A percentile compares a stretch with the other conserved stretches of the same genome.
Conservation (phyloP, 1,140 invertebrate genomes). For the Platorchestia sp. region DNA sequence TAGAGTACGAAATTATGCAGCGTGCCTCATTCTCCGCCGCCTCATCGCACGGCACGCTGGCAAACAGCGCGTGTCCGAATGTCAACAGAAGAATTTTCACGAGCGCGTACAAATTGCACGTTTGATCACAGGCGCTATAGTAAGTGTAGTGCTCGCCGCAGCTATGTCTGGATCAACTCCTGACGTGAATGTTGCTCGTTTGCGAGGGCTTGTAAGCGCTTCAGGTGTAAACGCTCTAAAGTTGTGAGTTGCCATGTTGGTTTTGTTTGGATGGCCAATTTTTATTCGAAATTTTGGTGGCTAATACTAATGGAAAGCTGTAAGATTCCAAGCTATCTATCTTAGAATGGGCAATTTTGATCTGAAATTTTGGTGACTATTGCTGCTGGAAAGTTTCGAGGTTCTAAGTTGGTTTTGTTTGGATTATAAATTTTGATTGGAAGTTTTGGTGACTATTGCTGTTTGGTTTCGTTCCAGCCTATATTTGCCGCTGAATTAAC, state of each 20-base stretch:
- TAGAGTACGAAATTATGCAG: not conserved
- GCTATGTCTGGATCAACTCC: no score
- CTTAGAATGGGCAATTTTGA: no score
- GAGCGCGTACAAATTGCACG: not conserved
- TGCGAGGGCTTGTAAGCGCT: no score
- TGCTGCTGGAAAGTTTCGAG: no score
- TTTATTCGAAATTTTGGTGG: no score
- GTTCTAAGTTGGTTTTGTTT: no score
- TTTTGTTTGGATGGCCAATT: not conserved
- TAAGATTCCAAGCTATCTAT: no score
- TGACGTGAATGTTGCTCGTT: no score
- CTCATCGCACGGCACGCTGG: not conserved
- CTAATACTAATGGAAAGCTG: no score
- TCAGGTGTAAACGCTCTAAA: not conserved
- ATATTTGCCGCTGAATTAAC: not conserved
- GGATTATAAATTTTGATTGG: no score
- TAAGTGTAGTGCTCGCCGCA: not conserved
- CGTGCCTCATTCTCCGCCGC: not conserved
- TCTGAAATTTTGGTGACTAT: not conserved
- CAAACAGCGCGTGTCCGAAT: constrained; percentile 23
- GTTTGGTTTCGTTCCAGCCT: no score
- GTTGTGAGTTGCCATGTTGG: not conserved
- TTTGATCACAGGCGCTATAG: not conserved
- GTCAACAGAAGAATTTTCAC: constrained; percentile 23
- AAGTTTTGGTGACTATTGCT: not conserved